These are phyloP conservation scores for Itoplectis maculator DNA, from an alignment of 2,888 invertebrate species.

Conservation along the genomic window DNA sequence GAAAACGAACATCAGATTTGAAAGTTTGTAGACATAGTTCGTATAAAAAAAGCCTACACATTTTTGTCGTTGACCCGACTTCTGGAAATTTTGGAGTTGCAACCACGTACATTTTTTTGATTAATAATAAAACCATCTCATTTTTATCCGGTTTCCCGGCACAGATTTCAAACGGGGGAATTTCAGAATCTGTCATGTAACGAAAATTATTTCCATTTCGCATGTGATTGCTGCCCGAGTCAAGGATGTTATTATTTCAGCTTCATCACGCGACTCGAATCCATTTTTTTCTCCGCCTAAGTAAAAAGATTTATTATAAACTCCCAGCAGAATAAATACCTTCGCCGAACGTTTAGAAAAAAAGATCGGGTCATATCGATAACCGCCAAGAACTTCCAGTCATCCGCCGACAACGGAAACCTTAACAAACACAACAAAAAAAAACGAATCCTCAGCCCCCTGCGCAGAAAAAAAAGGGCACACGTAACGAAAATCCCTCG, in stretches of 20 bases:
- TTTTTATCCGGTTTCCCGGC: not conserved
- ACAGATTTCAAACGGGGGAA: no score
- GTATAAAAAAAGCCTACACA: no score
- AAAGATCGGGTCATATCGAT: not conserved
- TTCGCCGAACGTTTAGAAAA: not conserved
- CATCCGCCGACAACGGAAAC: not conserved
- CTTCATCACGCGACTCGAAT: not conserved
- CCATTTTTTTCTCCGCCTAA: not conserved
- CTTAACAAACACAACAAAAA: not conserved
- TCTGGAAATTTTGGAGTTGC: no score
- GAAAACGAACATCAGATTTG: not conserved
- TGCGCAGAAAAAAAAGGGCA: constrained; percentile 35
- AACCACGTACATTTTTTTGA: no score
- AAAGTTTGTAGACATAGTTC: no score
- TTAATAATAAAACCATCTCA: not conserved
- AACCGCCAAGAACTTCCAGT: not conserved
- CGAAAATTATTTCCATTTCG: no score
- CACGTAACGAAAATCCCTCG: constrained; percentile 18
- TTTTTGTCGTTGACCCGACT: no score
- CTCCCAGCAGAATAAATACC: not conserved
- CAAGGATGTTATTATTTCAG: not conserved
- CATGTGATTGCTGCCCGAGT: not conserved
- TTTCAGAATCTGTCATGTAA: no score
- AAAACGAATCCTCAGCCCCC: constrained; percentile 9
- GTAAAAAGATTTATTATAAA: not conserved